Base-by-base conservation (phyloP, 2,797 vertebrate genomes). In the Natrix natrix region DNA sequence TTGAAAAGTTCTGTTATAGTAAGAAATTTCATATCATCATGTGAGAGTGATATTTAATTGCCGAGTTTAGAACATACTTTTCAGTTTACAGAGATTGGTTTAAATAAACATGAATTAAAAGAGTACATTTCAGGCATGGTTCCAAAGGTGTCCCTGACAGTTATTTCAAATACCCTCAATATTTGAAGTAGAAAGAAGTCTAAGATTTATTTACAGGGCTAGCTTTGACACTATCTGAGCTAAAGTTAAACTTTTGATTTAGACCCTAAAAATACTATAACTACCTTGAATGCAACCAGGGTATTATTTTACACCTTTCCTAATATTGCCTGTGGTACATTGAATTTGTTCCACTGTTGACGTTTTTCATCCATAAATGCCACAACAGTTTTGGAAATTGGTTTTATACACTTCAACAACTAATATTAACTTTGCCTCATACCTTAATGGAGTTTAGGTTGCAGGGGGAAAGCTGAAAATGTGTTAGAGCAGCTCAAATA, bases 301-400 rank as follows among this genome's bases (percentile, higher is more conserved):
- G 43, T 83, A 78, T 93, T 83, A 61, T 56, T 95, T 95, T 90
- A 24, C 90, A 90, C 91, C 86, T 37, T 94, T 94, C 20, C 78
- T 57, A 91, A 90, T 92, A 87, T 4, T 8, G 1, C 43, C 8
- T 91, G 60, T 24, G 89, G 60, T 88, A 91, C 37, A 60, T 59
- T 92, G 89, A n/a, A n/a, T 93, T 95, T 94, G 55, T 93, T 94
- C 60, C 89, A 88, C 60, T 94, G 0, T 66, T 91, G 90, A 93
- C 91, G 66, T 91, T 95, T 95, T 95, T 96, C 95, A 92, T 96
- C 94, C 94, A 95, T 96, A 97, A 96, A 94, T 97, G 94, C 94
- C 96, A 96, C 92, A 96, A 32, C 4, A 0, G 93, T 91, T 95
- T 89, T 92, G 92, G 66, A 78, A 94, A 57, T 43, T 87, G 57